Conservation (phyloP, 2,797 vertebrate species). For the Coreius guichenoti region DNA sequence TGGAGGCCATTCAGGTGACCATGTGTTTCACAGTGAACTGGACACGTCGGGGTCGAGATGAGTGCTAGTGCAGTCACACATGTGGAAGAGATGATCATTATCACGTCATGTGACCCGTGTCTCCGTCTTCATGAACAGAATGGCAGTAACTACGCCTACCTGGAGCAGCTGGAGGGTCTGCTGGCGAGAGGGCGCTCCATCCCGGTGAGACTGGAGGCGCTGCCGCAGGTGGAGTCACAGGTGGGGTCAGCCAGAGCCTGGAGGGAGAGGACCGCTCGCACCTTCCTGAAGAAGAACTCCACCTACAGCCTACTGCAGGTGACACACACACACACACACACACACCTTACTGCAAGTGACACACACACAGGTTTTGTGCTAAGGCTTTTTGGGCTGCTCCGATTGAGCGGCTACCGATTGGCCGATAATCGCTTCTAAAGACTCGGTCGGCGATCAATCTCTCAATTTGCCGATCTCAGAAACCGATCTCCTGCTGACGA, state of each 20-base stretch:
- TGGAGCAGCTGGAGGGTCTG: conserved; percentile 94
- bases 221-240: conserved; percentile 95
- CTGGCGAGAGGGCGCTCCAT: conserved; percentile 92
- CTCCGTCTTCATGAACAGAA: conserved; percentile 73
- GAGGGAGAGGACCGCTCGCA: conserved; percentile 94
- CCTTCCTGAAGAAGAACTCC: conserved; percentile 98
- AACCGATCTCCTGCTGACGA: too few species aligned
- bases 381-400: too few species aligned
- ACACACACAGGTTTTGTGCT: too few species aligned
- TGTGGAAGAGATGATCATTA: too few species aligned
- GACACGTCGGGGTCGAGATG: too few species aligned
- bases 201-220: conserved; percentile 89
- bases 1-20: conserved; percentile 93
- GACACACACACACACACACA: conserved; percentile 25
- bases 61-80: too few species aligned
- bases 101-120: background rate
- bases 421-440: too few species aligned
- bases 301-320: conserved; percentile 95
- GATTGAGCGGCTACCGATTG: too few species aligned
- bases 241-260: conserved; percentile 93
- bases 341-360: background rate
- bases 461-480: too few species aligned
- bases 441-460: too few species aligned
- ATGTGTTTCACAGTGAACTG: background rate
- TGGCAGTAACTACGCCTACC: conserved; percentile 90